Evolutionary conservation across 2,888 invertebrate genomes (phyloP), one percentile per base, ranked within the genome.

Genomic region (Boloria euphrosyne): DNA sequence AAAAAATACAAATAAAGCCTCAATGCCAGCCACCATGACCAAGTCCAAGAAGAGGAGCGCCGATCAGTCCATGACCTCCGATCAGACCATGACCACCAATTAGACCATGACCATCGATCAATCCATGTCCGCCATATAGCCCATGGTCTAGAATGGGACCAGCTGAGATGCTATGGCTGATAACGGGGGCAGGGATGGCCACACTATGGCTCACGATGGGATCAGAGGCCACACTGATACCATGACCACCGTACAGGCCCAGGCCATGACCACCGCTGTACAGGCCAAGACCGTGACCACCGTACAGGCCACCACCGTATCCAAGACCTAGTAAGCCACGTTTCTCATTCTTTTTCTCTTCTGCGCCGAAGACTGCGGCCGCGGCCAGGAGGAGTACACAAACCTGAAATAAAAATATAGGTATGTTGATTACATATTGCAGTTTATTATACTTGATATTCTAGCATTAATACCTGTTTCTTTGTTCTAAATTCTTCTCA

Each of bases 271-370:
- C 31, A 55, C 79, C 77, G 66, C 78, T 74, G 70, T 78, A 78
- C 5, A 80, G 72, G 13, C 75, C 75, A 4, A 78, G 68, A 0
- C 78, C 77, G 60, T 75, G 75, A 1, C 76, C 76, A 44, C 75
- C 72, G 66, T 77, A 69, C 13, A 70, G 73, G 38, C 82, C 79
- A 69, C 78, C 71, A 0, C 76, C 77, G 53, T 73, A 91, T 71
- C 91, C 90, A 72, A 92, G 86, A 47, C 90, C 92, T 68, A 93
- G 81, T 71, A 92, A 84, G 69, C 89, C 92, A 3, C 92, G 84
- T 75, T 92, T 90, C 78, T 91, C 90, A 64, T 81, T 85, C 79
- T 90, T 90, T 80, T 90, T 90, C 79, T 92, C 90, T 52, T 89
- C 91, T 1, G 82, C 88, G 70, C 79, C 85, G 76, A 76, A 80